These are phyloP conservation scores for Triplophysa dalaica DNA, from an alignment of 2,113 vertebrate species.

Conservation along the genomic window DNA sequence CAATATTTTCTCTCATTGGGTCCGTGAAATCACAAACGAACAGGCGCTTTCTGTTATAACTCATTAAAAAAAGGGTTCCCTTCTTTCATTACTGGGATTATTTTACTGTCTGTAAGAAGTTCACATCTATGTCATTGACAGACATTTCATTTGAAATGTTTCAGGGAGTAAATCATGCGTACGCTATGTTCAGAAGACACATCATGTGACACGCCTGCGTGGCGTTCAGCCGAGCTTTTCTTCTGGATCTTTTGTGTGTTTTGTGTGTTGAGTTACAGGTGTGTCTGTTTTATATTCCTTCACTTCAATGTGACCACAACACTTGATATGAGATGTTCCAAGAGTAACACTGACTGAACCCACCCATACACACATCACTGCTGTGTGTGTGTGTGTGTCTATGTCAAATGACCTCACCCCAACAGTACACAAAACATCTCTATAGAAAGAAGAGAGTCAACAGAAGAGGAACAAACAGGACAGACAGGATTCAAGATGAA, in stretches of 20 bases:
- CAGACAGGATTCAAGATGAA: constrained; percentile 14
- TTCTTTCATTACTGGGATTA: too few relatives aligned
- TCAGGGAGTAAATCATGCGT: too few relatives aligned
- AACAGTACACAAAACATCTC: constrained; percentile 22
- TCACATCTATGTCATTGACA: too few relatives aligned
- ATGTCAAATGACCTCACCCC: constrained; percentile 12
- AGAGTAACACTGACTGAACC: background rate
- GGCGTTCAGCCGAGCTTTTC: background rate
- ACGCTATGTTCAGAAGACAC: too few relatives aligned
- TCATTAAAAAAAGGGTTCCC: too few relatives aligned
- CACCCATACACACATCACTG: background rate
- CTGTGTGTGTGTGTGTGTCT: too few relatives aligned
- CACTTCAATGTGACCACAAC: background rate
- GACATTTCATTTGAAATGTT: too few relatives aligned
- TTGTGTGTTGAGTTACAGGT: constrained; percentile 1
- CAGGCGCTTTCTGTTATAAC: too few relatives aligned
- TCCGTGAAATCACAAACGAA: too few relatives aligned
- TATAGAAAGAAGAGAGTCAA: constrained; percentile 1
- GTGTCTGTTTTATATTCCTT: background rate
- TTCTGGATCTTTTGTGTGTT: background rate
- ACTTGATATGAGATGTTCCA: background rate
- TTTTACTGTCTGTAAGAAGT: too few relatives aligned
- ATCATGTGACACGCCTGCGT: background rate
- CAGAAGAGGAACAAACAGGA: constrained; percentile 18
- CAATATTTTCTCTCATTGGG: too few relatives aligned